Evolutionary conservation across 2,888 invertebrate genomes (phyloP), one percentile per base, ranked within the genome.

Genomic region (Thumatha senex): DNA sequence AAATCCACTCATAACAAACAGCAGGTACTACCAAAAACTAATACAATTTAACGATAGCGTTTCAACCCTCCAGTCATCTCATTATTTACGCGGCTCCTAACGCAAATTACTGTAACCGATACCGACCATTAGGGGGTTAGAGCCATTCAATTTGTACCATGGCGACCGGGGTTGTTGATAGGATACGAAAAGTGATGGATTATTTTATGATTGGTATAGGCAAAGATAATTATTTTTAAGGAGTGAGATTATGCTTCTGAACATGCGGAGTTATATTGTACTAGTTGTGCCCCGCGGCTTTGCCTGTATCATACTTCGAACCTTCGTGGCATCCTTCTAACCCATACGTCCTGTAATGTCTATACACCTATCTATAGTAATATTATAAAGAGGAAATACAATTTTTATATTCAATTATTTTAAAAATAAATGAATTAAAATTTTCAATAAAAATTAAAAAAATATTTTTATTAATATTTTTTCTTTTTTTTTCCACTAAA

Each of bases 51-150:
- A 43, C 33, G 45, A 41, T 47, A 51, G 48, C 46, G 48, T 54
- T 7, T 31, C 49, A 58, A 58, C 58, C 61, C 65, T 42, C 51
- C 42, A 33, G 12, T 40, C 45, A 57, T 53, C 58, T 58, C 57
- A 58, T 59, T 67, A 66, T 58, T 39, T 40, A 40, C 46, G 51
- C 53, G 36, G 57, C 29, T 30, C 48, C 51, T 51, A 52, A 59
- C 53, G 56, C 63, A 69, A 70, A 69, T 69, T 67, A 58, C 48
- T 43, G 72, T 70, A 72, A 72, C 67, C 38, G 71, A 72, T 63
- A 71, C 58, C 35, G 15, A 30, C 61, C 57, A 65, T 69, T 62
- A 67, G 67, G 10, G 66, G 65, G 64, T 38, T 53, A 43, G 36
- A 43, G 46, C 58, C 43, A 61, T 53, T 63, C 48, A 58, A 56